Evolutionary conservation across 2,888 invertebrate genomes (phyloP).

Genomic region (Muschampia plurimacula): DNA sequence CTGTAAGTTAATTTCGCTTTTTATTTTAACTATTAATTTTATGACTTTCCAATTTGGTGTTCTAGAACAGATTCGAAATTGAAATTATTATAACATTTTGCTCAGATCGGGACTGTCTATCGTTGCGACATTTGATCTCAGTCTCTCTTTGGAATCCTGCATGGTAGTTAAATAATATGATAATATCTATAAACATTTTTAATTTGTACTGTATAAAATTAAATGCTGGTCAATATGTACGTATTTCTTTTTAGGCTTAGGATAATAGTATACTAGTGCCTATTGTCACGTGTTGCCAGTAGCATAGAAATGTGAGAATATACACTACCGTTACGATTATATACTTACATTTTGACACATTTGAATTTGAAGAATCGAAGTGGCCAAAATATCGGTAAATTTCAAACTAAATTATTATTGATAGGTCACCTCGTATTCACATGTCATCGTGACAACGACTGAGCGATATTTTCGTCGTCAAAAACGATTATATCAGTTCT

Average conservation of each 20-base stretch:
- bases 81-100: conserved; percentile 34
- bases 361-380: background rate
- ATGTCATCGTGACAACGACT: background rate
- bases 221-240: conserved; percentile 36
- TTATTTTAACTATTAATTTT: conserved; percentile 37
- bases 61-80: conserved; percentile 23
- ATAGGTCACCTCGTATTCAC: background rate
- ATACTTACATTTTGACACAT: background rate
- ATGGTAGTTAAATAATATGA: conserved; percentile 28
- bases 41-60: conserved; percentile 21
- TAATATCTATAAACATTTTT: conserved; percentile 24
- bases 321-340: background rate
- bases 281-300: conserved; percentile 32
- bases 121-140: conserved; percentile 48
- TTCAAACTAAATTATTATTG: background rate
- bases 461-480: background rate
- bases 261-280: conserved; percentile 30
- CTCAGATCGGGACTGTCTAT: conserved; percentile 41
- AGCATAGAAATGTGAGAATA: background rate
- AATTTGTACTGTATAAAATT: conserved; percentile 30
- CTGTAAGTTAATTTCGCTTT: conserved; percentile 46
- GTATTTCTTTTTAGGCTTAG: conserved; percentile 32
- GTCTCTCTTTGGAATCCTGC: conserved; percentile 42
- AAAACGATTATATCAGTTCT: background rate
- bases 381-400: conserved; percentile 3